Percentiles rank a stretch among this genome's conserved stretches.
phyloP scores from a whole-genome alignment of 2,888 invertebrate genomes.

The Tetranychus piercei region DNA sequence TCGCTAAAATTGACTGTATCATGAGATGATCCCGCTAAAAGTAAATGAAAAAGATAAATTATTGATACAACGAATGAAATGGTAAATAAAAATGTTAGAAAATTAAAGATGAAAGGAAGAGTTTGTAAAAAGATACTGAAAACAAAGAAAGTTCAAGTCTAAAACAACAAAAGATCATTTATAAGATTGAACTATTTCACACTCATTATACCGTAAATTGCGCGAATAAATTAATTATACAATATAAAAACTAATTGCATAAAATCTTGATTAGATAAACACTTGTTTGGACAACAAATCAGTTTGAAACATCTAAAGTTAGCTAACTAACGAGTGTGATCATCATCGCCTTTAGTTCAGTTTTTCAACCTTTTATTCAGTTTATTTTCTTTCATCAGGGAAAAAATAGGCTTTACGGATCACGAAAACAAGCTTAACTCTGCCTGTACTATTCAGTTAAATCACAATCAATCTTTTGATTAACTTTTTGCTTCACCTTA shows the following conservation, averaged over 20 bases:
- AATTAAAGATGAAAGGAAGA: background rate
- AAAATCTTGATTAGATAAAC: background rate
- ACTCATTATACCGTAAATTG: no score
- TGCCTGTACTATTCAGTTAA: background rate
- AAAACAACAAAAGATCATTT: background rate
- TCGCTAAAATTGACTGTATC: slow-evolving; percentile 52
- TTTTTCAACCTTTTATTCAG: background rate
- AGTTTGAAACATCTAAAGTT: no score
- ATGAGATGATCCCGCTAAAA: background rate
- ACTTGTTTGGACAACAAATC: background rate
- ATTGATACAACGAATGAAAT: background rate
- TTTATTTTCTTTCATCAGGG: background rate
- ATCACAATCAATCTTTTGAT: background rate
- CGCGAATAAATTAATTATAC: no score
- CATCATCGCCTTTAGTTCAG: background rate
- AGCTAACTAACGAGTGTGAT: background rate
- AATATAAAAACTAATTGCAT: no score
- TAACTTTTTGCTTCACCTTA: background rate
- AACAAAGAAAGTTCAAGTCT: background rate
- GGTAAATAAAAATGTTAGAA: background rate
- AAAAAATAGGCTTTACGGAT: background rate
- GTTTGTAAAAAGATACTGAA: background rate
- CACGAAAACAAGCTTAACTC: background rate
- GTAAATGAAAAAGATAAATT: background rate
- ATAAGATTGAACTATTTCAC: no score